Evolutionary conservation across 2,888 invertebrate genomes (phyloP).

Genomic region (Chymomyza fuscimana): DNA sequence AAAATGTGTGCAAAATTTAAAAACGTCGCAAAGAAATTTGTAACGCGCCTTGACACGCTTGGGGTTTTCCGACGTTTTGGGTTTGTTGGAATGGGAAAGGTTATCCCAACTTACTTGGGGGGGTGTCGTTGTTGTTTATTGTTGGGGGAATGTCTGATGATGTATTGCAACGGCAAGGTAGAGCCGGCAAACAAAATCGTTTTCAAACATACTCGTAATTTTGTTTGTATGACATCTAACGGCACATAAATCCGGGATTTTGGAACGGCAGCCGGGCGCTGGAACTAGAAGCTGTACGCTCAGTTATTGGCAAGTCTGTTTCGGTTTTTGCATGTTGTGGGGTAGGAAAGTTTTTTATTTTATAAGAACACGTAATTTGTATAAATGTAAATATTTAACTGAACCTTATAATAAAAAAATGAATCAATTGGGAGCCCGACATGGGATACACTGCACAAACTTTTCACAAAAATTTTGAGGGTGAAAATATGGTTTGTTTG

Average conservation of each 20-base stretch:
- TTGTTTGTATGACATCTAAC: slow-evolving; percentile 67
- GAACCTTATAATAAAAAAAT: too few relatives aligned
- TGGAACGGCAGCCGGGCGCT: background rate
- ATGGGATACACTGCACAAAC: too few relatives aligned
- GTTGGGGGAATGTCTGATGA: slow-evolving; percentile 43
- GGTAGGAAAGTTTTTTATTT: background rate
- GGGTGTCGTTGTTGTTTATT: background rate
- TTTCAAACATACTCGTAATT: slow-evolving; percentile 60
- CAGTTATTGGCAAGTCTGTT: background rate
- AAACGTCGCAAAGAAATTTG: slow-evolving; percentile 74
- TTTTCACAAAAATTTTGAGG: too few relatives aligned
- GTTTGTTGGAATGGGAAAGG: background rate
- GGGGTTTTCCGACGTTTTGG: slow-evolving; percentile 53
- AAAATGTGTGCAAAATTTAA: slow-evolving; percentile 55
- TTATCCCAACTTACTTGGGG: background rate
- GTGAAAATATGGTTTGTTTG: too few relatives aligned
- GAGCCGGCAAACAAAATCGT: slow-evolving; percentile 51
- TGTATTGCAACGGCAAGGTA: slow-evolving; percentile 68
- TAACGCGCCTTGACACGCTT: slow-evolving; percentile 43
- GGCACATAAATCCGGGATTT: slow-evolving; percentile 52
- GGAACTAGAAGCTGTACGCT: slow-evolving; percentile 46
- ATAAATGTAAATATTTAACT: too few relatives aligned
- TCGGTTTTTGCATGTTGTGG: too few relatives aligned
- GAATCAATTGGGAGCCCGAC: too few relatives aligned
- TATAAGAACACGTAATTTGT: background rate